phyloP scores from a whole-genome alignment of 2,113 vertebrate genomes.

The Salvelinus sp. region DNA sequence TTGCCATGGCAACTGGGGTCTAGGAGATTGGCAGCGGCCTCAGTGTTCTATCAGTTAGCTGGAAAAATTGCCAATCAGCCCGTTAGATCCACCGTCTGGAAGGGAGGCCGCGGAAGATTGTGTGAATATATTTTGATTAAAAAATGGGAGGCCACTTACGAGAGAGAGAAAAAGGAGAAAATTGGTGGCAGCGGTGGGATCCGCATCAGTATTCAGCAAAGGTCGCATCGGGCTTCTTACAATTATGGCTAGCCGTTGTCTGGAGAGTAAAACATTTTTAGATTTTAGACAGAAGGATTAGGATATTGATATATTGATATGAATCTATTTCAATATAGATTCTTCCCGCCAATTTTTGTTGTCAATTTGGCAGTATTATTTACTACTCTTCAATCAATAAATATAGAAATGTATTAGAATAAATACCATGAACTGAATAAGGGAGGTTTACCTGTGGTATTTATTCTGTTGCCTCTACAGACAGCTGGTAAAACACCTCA shows the following conservation, averaged over 20 bases:
- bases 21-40: conserved; percentile 59
- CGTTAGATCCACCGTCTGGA: conserved; percentile 57
- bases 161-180: conserved; percentile 37
- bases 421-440: too few relatives aligned
- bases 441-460: too few relatives aligned
- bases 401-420: too few relatives aligned
- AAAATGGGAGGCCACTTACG: conserved; percentile 67
- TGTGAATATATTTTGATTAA: conserved; percentile 77
- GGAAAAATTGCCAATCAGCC: conserved; percentile 76
- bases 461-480: too few relatives aligned
- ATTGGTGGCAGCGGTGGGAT: conserved; percentile 14
- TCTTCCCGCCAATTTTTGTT: too few relatives aligned
- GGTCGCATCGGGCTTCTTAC: conserved; percentile 37
- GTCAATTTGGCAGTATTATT: too few relatives aligned
- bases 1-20: conserved; percentile 68
- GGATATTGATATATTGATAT: conserved; percentile 20
- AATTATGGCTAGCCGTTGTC: conserved; percentile 16
- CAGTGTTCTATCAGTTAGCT: conserved; percentile 61
- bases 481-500: too few relatives aligned
- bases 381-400: too few relatives aligned
- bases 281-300: conserved; percentile 1
- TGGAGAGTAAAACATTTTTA: conserved; percentile 24
- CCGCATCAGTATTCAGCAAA: conserved; percentile 36
- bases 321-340: neutral
- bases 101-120: conserved; percentile 51